Evolutionary conservation across 2,113 vertebrate genomes (phyloP).

Genomic region (Bagarius yarrelli): DNA sequence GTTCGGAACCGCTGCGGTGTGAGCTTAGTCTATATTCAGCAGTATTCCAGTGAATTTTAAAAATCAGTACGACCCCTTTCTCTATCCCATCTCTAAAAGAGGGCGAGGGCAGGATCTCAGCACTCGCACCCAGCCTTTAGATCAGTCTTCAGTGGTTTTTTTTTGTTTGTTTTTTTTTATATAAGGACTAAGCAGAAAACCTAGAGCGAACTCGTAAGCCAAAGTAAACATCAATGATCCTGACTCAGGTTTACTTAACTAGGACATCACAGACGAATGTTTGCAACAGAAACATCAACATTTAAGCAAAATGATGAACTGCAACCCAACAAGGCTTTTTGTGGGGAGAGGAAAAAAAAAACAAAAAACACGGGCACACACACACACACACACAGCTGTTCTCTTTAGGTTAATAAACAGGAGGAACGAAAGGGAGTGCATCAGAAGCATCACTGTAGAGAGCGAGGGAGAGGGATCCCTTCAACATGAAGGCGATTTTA

Average conservation of each 20-base stretch:
- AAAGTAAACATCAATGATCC: not conserved
- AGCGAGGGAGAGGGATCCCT: slow-evolving; percentile 15
- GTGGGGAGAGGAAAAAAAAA: too few species aligned
- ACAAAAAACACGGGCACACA: not conserved
- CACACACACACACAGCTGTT: not conserved
- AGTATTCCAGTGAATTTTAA: slow-evolving; percentile 39
- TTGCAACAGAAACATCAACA: not conserved
- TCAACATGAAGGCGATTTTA: slow-evolving; percentile 16
- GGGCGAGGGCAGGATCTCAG: slow-evolving; percentile 5
- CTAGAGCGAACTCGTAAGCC: not conserved
- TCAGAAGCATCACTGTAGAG: not conserved
- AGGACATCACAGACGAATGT: not conserved
- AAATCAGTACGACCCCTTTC: slow-evolving; percentile 42
- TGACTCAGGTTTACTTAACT: not conserved
- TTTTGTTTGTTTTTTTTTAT: not conserved
- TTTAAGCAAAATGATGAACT: not conserved
- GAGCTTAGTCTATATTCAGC: slow-evolving; percentile 54
- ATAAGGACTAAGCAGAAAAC: not conserved
- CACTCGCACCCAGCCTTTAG: not conserved
- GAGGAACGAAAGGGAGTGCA: not conserved
- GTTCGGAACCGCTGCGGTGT: slow-evolving; percentile 46
- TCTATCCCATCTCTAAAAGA: not conserved
- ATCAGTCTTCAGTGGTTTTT: not conserved
- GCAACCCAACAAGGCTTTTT: slow-evolving; percentile 15
- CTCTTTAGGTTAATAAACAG: not conserved